Evolutionary conservation across 2,113 vertebrate species (phyloP).

Genomic region (Boleophthalmus pectinirostris): DNA sequence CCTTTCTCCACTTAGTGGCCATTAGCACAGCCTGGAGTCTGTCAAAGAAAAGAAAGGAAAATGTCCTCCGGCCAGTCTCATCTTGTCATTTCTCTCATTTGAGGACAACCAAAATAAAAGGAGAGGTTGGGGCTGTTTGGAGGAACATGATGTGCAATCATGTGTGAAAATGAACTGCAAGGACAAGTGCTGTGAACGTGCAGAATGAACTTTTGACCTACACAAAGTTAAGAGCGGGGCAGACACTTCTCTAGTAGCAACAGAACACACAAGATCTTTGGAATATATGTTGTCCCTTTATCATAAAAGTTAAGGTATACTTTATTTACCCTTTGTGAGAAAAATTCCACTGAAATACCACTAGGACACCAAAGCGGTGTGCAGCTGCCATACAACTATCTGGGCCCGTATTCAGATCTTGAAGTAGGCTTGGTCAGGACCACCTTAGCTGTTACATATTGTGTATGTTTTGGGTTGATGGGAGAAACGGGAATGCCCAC

Average conservation of each 20-base stretch:
- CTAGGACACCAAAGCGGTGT: too few species aligned
- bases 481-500: too few species aligned
- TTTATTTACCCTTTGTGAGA: too few species aligned
- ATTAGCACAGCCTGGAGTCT: slow-evolving; percentile 57
- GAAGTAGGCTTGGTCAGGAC: too few species aligned
- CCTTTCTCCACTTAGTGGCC: slow-evolving; percentile 53
- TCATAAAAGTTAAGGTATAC: too few species aligned
- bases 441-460: too few species aligned
- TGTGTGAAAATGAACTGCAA: slow-evolving; percentile 10
- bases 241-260: too few species aligned
- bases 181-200: not conserved
- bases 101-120: slow-evolving; percentile 32
- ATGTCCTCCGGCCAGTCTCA: slow-evolving; percentile 29
- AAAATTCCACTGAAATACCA: too few species aligned
- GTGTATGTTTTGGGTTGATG: too few species aligned
- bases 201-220: not conserved
- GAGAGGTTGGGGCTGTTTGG: not conserved
- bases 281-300: not conserved
- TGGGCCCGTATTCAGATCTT: too few species aligned
- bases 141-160: slow-evolving; percentile 3
- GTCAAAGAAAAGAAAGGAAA: slow-evolving; percentile 28
- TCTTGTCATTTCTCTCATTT: slow-evolving; percentile 34
- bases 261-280: too few species aligned
- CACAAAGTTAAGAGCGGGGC: not conserved
- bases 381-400: too few species aligned